Base-by-base conservation (phyloP, 2,888 invertebrate species). In the Lapara coniferarum region DNA sequence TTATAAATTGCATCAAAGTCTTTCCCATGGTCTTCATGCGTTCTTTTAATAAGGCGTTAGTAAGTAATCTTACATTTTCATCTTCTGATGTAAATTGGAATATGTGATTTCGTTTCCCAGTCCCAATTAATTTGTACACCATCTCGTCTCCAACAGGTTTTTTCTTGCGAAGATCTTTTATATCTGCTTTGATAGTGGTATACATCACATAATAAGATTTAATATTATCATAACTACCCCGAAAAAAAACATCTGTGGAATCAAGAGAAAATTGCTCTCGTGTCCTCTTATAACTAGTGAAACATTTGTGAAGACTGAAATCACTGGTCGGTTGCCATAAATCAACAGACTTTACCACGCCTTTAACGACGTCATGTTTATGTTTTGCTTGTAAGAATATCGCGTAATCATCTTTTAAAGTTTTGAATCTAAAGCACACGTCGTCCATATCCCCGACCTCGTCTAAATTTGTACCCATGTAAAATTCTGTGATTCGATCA, bases 341-440 rank as follows among this genome's bases (percentile, higher is more conserved):
- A 49, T 63, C 63, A 19, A 16, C 46, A 16, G 46, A 63, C 13
- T 46, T 63, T 63, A 63, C 46, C 46, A 13, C 46, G 12, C 63
- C 63, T 63, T 63, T 63, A 19, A 63, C 63, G 10, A 63, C 46
- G 52, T 71, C 63, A 4, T 68, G 67, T 68, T 63, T 71, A 49
- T 72, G 71, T 67, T 72, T 71, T 16, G 72, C 69, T 67, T 72
- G 72, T 63, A 72, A 66, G 30, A 72, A 72, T 13, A 70, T 56
- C 30, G 67, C 52, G 51, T 63, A 59, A 25, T 55, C 51, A 46
- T 68, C 30, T 14, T 44, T 55, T 25, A 37, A 63, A 14, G 67
- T 30, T 66, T 69, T 56, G 52, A 67, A 69, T 71, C 66, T 72
- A 4, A 72, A 59, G 46, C 71, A 71, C 2, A 71, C 66, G 37